phyloP scores from a whole-genome alignment of 2,113 vertebrate species.

The Garra rufa region DNA sequence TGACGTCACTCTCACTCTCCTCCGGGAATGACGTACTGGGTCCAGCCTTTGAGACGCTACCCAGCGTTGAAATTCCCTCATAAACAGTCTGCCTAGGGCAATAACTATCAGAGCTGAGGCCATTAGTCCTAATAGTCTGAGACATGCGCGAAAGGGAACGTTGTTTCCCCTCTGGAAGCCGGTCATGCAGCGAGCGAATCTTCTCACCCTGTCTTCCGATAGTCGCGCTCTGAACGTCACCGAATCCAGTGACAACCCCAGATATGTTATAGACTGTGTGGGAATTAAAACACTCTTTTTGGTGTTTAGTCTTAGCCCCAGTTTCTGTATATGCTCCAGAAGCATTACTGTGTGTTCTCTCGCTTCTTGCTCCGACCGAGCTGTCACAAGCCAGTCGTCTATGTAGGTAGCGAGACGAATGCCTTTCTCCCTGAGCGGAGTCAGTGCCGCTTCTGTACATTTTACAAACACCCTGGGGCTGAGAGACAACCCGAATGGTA shows the following conservation, averaged over 20 bases:
- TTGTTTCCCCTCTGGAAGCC: neutral
- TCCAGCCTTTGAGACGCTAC: too few relatives aligned
- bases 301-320: neutral
- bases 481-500: too few relatives aligned
- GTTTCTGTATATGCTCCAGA: neutral
- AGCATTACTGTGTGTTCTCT: too few relatives aligned
- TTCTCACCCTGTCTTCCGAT: neutral
- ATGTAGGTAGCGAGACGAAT: too few relatives aligned
- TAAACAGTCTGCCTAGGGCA: neutral
- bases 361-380: too few relatives aligned
- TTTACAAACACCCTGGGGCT: too few relatives aligned
- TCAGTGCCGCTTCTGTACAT: too few relatives aligned
- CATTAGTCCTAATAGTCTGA: conserved; percentile 6
- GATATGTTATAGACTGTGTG: neutral
- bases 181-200: neutral
- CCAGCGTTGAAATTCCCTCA: neutral
- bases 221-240: too few relatives aligned
- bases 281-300: neutral
- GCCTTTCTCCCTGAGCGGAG: too few relatives aligned
- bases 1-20: too few relatives aligned
- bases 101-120: conserved; percentile 7
- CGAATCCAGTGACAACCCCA: neutral
- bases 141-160: neutral
- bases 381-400: too few relatives aligned
- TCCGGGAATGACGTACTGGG: too few relatives aligned